phyloP scores from a whole-genome alignment of 2,797 vertebrate species.

The Odontamblyopus lacepedii region DNA sequence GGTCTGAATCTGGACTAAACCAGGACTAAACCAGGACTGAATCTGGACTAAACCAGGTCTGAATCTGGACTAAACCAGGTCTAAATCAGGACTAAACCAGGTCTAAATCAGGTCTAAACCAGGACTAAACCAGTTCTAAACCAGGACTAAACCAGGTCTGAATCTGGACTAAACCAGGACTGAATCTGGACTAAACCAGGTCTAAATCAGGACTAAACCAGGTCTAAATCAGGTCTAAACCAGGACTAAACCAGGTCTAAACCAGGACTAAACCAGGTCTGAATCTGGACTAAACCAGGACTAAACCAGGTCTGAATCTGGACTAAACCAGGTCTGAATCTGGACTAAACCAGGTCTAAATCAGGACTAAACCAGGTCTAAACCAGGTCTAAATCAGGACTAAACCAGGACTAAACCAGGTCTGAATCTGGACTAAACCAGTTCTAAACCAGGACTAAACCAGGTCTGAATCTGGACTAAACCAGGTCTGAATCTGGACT shows the following conservation, averaged over 20 bases:
- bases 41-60: background rate
- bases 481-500: no score
- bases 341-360: background rate
- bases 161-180: no score
- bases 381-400: background rate
- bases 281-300: background rate
- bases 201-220: no score
- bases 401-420: background rate
- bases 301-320: background rate
- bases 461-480: no score
- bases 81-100: no score
- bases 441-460: no score
- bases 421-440: no score
- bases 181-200: no score
- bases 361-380: background rate
- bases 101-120: no score
- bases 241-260: background rate
- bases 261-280: background rate
- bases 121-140: no score
- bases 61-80: no score
- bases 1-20: background rate
- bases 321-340: background rate
- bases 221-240: background rate
- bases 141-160: no score
- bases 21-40: background rate